Evolutionary conservation across 1,140 invertebrate genomes (phyloP).

Genomic region (Drosophila cardini): DNA sequence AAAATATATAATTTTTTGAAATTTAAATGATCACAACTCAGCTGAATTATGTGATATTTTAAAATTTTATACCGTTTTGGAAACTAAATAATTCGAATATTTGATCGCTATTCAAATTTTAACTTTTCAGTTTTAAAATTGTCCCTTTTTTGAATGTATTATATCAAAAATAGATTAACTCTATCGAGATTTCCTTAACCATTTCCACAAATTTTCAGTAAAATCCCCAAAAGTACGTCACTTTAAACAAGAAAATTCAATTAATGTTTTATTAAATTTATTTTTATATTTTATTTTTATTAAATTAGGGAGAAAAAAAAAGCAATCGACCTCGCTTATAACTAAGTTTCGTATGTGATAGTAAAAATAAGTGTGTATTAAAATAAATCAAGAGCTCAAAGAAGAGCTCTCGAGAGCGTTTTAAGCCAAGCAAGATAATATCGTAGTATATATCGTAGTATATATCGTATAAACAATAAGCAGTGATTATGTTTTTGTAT

Average conservation of each 20-base stretch:
- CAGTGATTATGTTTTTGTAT: conserved; percentile 36
- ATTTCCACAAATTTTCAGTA: too few relatives aligned
- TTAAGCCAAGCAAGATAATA: conserved; percentile 68
- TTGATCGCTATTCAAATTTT: too few relatives aligned
- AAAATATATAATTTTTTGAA: too few relatives aligned
- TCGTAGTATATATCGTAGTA: conserved; percentile 51
- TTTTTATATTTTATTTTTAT: conserved; percentile 19
- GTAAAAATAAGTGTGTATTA: conserved; percentile 20
- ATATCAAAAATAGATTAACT: too few relatives aligned
- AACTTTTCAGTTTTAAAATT: too few relatives aligned
- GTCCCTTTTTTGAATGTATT: too few relatives aligned
- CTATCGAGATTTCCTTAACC: too few relatives aligned
- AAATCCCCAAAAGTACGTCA: too few relatives aligned
- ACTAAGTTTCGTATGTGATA: conserved; percentile 37
- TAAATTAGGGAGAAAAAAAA: conserved; percentile 68
- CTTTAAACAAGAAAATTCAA: not conserved
- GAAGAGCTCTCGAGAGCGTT: conserved; percentile 19
- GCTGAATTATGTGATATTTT: too few relatives aligned
- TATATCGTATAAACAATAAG: conserved; percentile 54
- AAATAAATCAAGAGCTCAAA: conserved; percentile 17
- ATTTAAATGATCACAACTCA: too few relatives aligned
- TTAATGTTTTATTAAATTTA: conserved; percentile 24
- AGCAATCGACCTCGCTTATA: conserved; percentile 62
- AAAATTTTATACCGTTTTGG: too few relatives aligned
- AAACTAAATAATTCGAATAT: too few relatives aligned